These are phyloP conservation scores for Dryas iulia DNA, from an alignment of 1,140 invertebrate genomes.

Conservation along the genomic window DNA sequence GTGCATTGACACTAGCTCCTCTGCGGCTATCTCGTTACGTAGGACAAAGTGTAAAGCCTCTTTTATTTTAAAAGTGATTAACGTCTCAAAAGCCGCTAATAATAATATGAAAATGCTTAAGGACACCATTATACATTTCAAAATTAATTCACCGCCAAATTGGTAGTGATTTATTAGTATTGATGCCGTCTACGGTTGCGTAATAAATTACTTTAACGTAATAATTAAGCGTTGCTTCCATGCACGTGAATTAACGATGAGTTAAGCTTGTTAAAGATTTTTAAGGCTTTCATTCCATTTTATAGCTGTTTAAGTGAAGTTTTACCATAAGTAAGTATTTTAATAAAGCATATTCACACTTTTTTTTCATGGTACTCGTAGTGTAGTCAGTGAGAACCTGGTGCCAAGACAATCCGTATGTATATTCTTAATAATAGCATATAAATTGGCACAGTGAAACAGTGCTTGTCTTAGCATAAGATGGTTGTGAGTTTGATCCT, in stretches of 20 bases:
- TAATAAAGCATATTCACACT: neutral
- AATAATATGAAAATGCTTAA: neutral
- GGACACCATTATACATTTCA: neutral
- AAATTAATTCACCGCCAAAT: slow-evolving; percentile 3
- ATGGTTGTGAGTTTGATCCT: no score
- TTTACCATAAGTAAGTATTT: neutral
- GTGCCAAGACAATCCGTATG: no score
- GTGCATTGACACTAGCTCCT: no score
- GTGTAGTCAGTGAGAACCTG: neutral
- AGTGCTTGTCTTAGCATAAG: no score
- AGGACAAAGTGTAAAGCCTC: neutral
- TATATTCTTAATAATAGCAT: no score
- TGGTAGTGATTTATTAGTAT: slow-evolving; percentile 19
- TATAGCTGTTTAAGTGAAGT: neutral
- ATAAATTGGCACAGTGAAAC: no score
- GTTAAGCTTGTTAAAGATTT: neutral
- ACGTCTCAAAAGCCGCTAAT: neutral
- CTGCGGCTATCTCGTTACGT: no score
- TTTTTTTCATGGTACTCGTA: neutral
- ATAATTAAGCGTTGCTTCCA: slow-evolving; percentile 5
- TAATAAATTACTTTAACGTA: slow-evolving; percentile 17
- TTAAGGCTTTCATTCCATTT: slow-evolving; percentile 2
- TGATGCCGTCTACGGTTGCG: slow-evolving; percentile 9
- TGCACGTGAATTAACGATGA: neutral
- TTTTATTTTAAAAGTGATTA: neutral